These are phyloP conservation scores for Psilopsiagon aymara DNA, from an alignment of 2,113 vertebrate genomes.

Conservation along the genomic window DNA sequence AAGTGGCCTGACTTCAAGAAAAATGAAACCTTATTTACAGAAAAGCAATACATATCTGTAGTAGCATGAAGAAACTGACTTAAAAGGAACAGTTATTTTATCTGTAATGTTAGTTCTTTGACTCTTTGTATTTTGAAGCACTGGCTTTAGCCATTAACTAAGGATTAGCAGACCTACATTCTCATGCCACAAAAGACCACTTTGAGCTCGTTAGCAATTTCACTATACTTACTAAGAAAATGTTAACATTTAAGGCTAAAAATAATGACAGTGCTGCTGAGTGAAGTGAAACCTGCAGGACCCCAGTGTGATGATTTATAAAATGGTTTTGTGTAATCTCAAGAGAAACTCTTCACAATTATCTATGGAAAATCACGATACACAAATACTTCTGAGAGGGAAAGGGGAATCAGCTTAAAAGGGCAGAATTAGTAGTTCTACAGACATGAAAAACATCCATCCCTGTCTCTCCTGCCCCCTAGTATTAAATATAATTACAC, in stretches of 20 bases:
- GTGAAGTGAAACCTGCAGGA: background rate
- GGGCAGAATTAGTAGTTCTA: background rate
- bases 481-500: background rate
- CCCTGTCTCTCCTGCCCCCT: background rate
- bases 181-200: background rate
- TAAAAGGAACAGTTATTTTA: background rate
- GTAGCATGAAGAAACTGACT: background rate
- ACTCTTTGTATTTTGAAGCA: background rate
- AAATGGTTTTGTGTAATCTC: background rate
- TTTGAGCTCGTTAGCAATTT: background rate
- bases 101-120: background rate
- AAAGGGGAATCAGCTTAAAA: background rate
- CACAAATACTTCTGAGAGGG: background rate
- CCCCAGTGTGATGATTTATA: background rate
- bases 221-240: background rate
- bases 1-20: background rate
- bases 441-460: background rate
- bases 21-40: background rate
- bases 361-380: background rate
- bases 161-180: background rate
- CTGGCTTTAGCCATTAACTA: background rate
- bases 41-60: background rate
- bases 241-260: background rate
- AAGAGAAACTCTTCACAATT: background rate
- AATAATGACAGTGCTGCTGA: background rate